A percentile compares a stretch with the other conserved stretches of the same genome.
Evolutionary conservation across 1,140 invertebrate genomes (phyloP).

Genomic region (Danaus melanippus): DNA sequence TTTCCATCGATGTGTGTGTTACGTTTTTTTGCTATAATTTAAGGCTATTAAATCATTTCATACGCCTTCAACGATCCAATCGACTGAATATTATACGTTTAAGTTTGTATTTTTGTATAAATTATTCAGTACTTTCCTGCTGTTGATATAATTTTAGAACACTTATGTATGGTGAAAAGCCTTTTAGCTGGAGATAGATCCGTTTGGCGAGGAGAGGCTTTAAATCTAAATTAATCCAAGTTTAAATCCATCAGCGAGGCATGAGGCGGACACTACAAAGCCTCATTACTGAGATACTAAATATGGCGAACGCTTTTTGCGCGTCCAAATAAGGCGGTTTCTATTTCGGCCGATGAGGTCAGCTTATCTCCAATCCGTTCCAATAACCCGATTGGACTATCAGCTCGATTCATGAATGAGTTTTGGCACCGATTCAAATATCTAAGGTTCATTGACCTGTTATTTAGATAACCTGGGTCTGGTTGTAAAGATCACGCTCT

Average conservation of each 20-base stretch:
- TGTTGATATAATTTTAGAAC: too few species aligned
- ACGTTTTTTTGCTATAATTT: too few species aligned
- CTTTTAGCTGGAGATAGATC: too few species aligned
- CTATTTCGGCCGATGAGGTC: slow-evolving; percentile 27
- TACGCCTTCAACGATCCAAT: too few species aligned
- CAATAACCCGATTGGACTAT: slow-evolving; percentile 40
- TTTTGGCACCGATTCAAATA: slow-evolving; percentile 34
- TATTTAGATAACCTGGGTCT: slow-evolving; percentile 22
- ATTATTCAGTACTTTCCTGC: too few species aligned
- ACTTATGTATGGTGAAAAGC: too few species aligned
- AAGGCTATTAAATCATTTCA: too few species aligned
- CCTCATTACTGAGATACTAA: slow-evolving; percentile 7
- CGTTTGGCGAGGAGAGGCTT: too few species aligned
- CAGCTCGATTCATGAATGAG: slow-evolving; percentile 31
- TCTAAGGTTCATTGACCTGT: slow-evolving; percentile 24
- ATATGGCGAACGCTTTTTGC: slow-evolving; percentile 21
- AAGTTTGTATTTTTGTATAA: too few species aligned
- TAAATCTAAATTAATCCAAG: too few species aligned
- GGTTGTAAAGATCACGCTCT: slow-evolving; percentile 29
- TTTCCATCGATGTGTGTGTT: too few species aligned
- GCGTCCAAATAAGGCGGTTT: slow-evolving; percentile 17
- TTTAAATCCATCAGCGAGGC: not conserved
- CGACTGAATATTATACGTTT: too few species aligned
- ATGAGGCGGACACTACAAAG: slow-evolving; percentile 2
- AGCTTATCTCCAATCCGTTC: slow-evolving; percentile 42